Base-by-base conservation (phyloP, 2,888 invertebrate species). In the Tipula lateralis region DNA sequence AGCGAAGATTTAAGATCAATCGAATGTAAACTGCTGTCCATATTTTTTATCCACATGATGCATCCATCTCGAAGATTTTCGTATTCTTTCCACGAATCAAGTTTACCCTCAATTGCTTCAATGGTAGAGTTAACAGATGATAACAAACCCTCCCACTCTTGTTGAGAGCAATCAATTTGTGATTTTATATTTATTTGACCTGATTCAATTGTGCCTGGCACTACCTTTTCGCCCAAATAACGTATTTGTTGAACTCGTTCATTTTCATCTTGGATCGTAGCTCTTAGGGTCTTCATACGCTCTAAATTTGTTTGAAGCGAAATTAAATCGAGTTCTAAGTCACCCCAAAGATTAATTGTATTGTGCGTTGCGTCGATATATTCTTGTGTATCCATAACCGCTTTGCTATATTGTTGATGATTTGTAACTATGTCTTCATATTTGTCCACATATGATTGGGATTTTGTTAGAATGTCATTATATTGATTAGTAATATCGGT, bases 71-170 rank as follows among this genome's bases (percentile, higher is more conserved):
- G 96, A 88, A 96, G 91, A 24, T 92, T 92, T 88, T 98, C 98
- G 88, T 97, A 98, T 88, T 97, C 97, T 84, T 94, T 93, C 98
- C 98, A 98, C 88, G 96, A 96, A 87, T 95, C 94, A 84, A 98
- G 92, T 89, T 97, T 96, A 83, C 92, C 93, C 89, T 97, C 96
- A 84, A 98, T 91, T 0, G 93, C 92, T 87, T 95, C 94, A 83
- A 97, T 95, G 0, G 95, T 95, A 13, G 94, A 94, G 87, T 93
- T 93, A 1, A 96, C 93, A 24, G 94, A 92, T 0, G 96, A 95
- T 0, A 94, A 91, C 0, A 97, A 90, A 13, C 95, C 94, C 89
- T 96, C 95, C 97, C 97, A 97, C 90, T 97, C 96, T 88, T 96
- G 96, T 87, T 96, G 96, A 0, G 96, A 95, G 9, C 94, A 93